Evolutionary conservation across 2,113 vertebrate genomes (phyloP).

Genomic region (Pygoscelis adeliae): DNA sequence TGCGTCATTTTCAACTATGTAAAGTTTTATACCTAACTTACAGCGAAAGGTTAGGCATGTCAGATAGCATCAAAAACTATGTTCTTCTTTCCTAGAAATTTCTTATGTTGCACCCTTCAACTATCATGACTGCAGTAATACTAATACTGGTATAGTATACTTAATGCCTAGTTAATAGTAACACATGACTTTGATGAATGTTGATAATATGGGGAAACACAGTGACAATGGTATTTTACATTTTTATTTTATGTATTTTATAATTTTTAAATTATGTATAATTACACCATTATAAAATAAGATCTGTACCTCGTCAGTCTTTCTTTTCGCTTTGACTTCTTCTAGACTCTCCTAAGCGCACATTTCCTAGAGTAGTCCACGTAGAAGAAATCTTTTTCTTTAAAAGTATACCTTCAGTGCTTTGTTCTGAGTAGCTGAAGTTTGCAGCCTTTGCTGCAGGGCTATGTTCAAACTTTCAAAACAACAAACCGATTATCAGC

Average conservation of each 20-base stretch:
- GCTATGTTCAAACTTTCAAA: neutral
- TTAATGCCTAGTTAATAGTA: neutral
- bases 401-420: neutral
- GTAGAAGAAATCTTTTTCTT: neutral
- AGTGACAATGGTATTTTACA: neutral
- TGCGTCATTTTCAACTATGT: neutral
- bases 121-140: neutral
- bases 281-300: neutral
- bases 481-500: accelerated
- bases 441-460: neutral
- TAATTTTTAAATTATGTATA: neutral
- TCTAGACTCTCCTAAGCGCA: neutral
- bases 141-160: neutral
- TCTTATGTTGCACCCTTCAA: neutral
- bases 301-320: neutral
- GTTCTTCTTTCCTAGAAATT: neutral
- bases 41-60: neutral
- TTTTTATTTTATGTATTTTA: neutral
- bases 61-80: neutral
- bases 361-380: neutral
- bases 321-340: neutral
- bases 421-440: neutral
- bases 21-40: neutral
- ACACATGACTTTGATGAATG: neutral
- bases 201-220: neutral